A percentile compares a stretch with the other conserved stretches of the same genome.
These are phyloP conservation scores for Galaxias olidus DNA, from an alignment of 2,797 vertebrate genomes.

Conservation along the genomic window DNA sequence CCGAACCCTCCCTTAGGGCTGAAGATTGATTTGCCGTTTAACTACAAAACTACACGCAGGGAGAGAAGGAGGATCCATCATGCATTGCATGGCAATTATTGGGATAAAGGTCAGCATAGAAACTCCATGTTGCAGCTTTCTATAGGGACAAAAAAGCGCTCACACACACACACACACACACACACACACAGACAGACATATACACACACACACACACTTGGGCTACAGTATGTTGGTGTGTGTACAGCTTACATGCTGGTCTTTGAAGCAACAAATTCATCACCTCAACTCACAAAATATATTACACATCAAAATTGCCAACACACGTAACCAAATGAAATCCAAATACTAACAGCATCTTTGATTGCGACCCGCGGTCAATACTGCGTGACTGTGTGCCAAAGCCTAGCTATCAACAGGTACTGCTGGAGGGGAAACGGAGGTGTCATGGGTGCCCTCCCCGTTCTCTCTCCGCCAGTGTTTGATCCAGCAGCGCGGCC, in stretches of 20 bases:
- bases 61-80: constrained; percentile 43
- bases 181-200: not conserved
- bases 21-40: constrained; percentile 37
- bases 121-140: constrained; percentile 37
- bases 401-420: no score
- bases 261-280: no score
- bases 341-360: no score
- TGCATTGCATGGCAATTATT: constrained; percentile 31
- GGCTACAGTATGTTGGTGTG: not conserved
- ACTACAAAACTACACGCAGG: constrained; percentile 25
- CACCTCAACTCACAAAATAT: no score
- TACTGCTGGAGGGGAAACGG: constrained; percentile 2
- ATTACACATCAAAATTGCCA: no score
- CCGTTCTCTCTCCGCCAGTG: constrained; percentile 6
- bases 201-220: not conserved
- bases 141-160: no score
- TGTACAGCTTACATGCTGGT: not conserved
- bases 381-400: no score
- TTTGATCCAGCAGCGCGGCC: constrained; percentile 34
- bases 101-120: constrained; percentile 22
- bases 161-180: constrained; percentile 6
- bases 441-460: no score
- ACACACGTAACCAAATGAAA: no score
- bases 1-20: constrained; percentile 45
- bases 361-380: no score